phyloP scores from a whole-genome alignment of 2,797 vertebrate species.

The Chelon labrosus region DNA sequence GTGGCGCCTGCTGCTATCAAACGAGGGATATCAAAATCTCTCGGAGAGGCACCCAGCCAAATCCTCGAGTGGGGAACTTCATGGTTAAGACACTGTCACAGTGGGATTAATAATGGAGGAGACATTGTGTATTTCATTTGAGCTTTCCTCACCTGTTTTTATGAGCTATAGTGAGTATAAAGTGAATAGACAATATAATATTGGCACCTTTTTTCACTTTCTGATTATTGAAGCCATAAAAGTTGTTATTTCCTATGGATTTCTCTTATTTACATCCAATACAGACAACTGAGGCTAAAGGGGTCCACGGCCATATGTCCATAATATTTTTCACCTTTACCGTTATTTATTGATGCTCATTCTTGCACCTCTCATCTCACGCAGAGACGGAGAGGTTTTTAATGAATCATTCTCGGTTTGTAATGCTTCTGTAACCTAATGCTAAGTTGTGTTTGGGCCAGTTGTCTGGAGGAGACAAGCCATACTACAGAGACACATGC shows the following conservation, averaged over 20 bases:
- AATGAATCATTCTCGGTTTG: slow-evolving; percentile 67
- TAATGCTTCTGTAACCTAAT: slow-evolving; percentile 74
- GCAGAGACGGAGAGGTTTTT: slow-evolving; percentile 50
- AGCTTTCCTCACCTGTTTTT: slow-evolving; percentile 1
- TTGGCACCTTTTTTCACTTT: background rate
- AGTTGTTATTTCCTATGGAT: slow-evolving; percentile 11
- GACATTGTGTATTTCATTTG: slow-evolving; percentile 20
- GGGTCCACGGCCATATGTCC: background rate
- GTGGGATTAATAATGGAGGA: slow-evolving; percentile 26
- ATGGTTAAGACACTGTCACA: slow-evolving; percentile 38
- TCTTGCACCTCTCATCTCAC: slow-evolving; percentile 40
- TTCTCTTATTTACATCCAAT: slow-evolving; percentile 13
- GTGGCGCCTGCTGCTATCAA: slow-evolving; percentile 70
- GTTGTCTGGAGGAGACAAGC: slow-evolving; percentile 77
- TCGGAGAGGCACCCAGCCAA: slow-evolving; percentile 48
- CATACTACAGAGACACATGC: slow-evolving; percentile 80
- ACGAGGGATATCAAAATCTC: slow-evolving; percentile 67
- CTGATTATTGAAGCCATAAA: slow-evolving; percentile 4
- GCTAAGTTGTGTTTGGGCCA: slow-evolving; percentile 73
- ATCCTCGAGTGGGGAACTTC: slow-evolving; percentile 42
- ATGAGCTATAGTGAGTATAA: slow-evolving; percentile 7
- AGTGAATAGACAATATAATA: slow-evolving; percentile 2
- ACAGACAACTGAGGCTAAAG: slow-evolving; percentile 13
- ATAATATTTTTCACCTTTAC: slow-evolving; percentile 36
- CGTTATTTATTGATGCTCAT: slow-evolving; percentile 47